Evolutionary conservation across 2,888 invertebrate genomes (phyloP).

Genomic region (Trichopria drosophilae): DNA sequence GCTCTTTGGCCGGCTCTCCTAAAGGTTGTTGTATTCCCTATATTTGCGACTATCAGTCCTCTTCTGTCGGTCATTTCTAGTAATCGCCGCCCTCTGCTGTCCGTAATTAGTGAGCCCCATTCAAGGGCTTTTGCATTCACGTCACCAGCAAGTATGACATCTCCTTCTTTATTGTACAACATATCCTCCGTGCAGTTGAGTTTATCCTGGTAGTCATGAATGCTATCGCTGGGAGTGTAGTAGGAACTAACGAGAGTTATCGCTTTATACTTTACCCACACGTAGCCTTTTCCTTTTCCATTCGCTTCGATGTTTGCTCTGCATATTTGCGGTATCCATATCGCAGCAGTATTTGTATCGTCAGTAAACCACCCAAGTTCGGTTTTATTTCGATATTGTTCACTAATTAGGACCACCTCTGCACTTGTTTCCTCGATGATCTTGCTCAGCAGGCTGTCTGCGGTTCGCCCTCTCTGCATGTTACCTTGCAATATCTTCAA

Average conservation of each 20-base stretch:
- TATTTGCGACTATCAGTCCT: too few relatives aligned
- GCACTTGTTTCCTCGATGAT: constrained; percentile 5
- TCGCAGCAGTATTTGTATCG: constrained; percentile 19
- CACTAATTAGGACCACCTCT: constrained; percentile 14
- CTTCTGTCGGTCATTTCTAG: too few relatives aligned
- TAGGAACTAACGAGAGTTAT: constrained; percentile 28
- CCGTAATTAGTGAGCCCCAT: too few relatives aligned
- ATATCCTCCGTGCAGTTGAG: constrained; percentile 17
- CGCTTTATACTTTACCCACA: constrained; percentile 18
- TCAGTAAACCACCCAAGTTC: constrained; percentile 30
- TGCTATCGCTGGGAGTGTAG: constrained; percentile 29
- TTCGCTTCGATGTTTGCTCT: neutral
- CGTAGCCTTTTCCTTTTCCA: constrained; percentile 18
- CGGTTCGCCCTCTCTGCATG: constrained; percentile 30
- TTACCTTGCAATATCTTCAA: constrained; percentile 32
- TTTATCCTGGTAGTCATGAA: constrained; percentile 18
- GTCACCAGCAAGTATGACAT: too few relatives aligned
- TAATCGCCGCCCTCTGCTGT: too few relatives aligned
- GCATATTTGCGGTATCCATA: constrained; percentile 18
- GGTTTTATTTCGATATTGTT: constrained; percentile 6
- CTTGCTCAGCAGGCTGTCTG: constrained; percentile 29
- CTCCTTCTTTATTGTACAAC: too few relatives aligned
- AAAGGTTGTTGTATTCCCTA: too few relatives aligned
- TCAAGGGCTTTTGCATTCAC: too few relatives aligned
- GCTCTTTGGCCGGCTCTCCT: too few relatives aligned